These are phyloP conservation scores for Brenthis ino DNA, from an alignment of 2,888 invertebrate species.

Conservation along the genomic window DNA sequence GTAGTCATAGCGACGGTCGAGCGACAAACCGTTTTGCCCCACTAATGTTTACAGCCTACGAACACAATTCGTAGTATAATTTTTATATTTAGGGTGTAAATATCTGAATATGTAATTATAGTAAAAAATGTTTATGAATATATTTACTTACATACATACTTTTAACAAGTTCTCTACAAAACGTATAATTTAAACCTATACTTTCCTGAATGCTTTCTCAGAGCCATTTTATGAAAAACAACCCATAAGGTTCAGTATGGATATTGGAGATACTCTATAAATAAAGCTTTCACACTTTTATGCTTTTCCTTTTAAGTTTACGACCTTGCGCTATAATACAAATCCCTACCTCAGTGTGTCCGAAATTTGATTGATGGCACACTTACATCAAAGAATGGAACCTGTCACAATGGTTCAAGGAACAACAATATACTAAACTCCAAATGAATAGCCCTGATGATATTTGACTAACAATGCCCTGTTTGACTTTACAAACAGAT, in stretches of 20 bases:
- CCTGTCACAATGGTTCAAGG: slow-evolving; percentile 4
- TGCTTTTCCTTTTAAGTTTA: slow-evolving; percentile 41
- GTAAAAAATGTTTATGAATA: not conserved
- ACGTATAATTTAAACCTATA: too few relatives aligned
- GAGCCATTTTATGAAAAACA: too few relatives aligned
- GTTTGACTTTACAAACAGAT: not conserved
- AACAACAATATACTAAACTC: slow-evolving; percentile 4
- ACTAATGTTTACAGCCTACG: slow-evolving; percentile 48
- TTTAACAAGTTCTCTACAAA: not conserved
- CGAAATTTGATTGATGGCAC: slow-evolving; percentile 33
- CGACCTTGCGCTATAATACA: slow-evolving; percentile 46
- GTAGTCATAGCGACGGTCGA: slow-evolving; percentile 56
- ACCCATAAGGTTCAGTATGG: too few relatives aligned
- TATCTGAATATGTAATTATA: not conserved
- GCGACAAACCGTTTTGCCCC: slow-evolving; percentile 40
- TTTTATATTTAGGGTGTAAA: slow-evolving; percentile 13
- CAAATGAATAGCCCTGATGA: slow-evolving; percentile 3
- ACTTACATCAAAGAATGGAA: slow-evolving; percentile 17
- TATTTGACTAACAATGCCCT: slow-evolving; percentile 4
- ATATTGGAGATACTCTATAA: too few relatives aligned
- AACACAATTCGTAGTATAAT: slow-evolving; percentile 16
- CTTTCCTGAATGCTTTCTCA: too few relatives aligned
- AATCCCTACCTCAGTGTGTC: slow-evolving; percentile 22
- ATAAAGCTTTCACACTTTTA: too few relatives aligned
- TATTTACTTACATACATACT: not conserved